Evolutionary conservation across 2,113 vertebrate species (phyloP).

Genomic region (Chitala chitala): DNA sequence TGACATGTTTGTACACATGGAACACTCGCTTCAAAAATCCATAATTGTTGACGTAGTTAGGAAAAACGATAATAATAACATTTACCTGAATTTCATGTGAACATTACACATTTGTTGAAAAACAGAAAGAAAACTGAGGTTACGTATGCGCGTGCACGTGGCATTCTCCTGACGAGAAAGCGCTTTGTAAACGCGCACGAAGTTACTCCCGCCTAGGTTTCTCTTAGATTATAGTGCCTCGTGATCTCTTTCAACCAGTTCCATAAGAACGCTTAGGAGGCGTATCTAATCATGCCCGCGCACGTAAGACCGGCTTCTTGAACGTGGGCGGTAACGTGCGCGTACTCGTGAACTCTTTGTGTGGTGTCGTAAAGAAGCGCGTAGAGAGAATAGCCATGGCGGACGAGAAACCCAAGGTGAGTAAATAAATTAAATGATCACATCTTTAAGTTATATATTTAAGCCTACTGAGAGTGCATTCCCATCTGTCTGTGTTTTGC

Average conservation of each 20-base stretch:
- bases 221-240: conserved; percentile 37
- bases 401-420: conserved; percentile 96
- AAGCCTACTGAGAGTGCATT: not conserved
- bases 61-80: not conserved
- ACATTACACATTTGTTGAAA: not conserved
- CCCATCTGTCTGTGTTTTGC: not conserved
- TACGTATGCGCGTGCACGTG: conserved; percentile 59
- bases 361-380: conserved; percentile 72
- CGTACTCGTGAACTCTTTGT: conserved; percentile 72
- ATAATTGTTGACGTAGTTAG: not conserved
- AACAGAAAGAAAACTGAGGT: conserved; percentile 22
- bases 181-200: conserved; percentile 46
- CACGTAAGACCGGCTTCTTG: conserved; percentile 51
- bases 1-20: not conserved
- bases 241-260: conserved; percentile 49
- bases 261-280: conserved; percentile 37
- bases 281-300: conserved; percentile 54
- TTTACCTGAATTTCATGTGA: not conserved
- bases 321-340: conserved; percentile 62
- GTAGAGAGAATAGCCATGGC: conserved; percentile 84
- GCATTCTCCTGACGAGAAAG: not conserved
- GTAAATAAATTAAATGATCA: conserved; percentile 35
- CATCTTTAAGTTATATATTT: not conserved
- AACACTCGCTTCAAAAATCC: not conserved
- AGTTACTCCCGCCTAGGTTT: conserved; percentile 43